Conservation (phyloP, 2,113 vertebrate genomes). For the Gavia stellata region DNA sequence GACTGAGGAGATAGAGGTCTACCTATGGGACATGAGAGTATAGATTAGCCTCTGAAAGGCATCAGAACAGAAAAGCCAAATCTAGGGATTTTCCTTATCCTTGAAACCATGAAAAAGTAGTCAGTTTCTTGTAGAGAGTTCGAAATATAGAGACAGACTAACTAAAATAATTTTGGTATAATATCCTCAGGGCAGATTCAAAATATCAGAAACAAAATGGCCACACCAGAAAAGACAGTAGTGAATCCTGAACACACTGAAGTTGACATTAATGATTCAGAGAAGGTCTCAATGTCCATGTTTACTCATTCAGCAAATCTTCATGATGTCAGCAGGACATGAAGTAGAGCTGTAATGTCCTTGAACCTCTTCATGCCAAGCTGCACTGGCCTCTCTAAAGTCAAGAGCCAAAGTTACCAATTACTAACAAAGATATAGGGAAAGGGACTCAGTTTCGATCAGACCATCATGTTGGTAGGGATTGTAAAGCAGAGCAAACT, state of each 20-base stretch:
- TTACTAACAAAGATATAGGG: background rate
- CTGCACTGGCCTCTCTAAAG: background rate
- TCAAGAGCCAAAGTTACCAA: background rate
- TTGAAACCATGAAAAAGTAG: background rate
- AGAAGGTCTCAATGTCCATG: background rate
- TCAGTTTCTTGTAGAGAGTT: background rate
- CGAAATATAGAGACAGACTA: background rate
- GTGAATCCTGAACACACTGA: background rate
- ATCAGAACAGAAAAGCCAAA: background rate
- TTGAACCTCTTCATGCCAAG: background rate
- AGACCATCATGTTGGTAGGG: background rate
- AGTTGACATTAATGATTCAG: background rate
- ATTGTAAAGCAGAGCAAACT: background rate
- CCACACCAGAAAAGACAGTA: background rate
- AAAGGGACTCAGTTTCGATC: background rate
- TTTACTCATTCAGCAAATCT: background rate
- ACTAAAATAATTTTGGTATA: background rate
- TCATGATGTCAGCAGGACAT: background rate
- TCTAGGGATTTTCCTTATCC: background rate
- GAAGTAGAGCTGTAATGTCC: background rate
- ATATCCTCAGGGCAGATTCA: background rate
- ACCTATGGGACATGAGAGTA: background rate
- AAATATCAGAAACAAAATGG: background rate
- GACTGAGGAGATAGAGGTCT: background rate
- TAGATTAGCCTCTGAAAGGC: background rate